Base-by-base conservation (phyloP, 2,888 invertebrate genomes). In the Tetropium fuscum region DNA sequence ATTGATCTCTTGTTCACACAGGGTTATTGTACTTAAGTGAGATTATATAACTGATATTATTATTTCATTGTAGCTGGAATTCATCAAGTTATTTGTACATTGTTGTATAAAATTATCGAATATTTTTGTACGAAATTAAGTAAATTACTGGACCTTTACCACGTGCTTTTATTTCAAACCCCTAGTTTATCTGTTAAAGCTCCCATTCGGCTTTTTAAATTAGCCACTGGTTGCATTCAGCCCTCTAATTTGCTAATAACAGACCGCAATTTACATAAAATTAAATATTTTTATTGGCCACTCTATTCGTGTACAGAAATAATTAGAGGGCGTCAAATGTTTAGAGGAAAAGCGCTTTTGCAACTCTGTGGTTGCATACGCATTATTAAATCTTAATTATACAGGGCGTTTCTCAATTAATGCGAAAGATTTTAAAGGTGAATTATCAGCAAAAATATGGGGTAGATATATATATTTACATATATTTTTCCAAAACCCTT, bases 71-170 rank as follows among this genome's bases (percentile, higher is more conserved):
- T 38, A 30, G 19, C 38, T 27, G 13, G n/a, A 40, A 51, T 40
- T n/a, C 7, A 40, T 19, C 8, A 25, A 10, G 49, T 40, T 32
- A 20, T 51, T 40, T 53, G 43, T 34, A 44, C 34, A 43, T 53
- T 53, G 51, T 69, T 70, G 68, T 70, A 66, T 63, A 73, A 71
- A 73, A 68, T 72, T 71, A 69, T 71, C 63, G 62, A 61, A 72
- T 74, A 74, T 75, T 75, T 75, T 75, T 75, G 71, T 75, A 75
- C 74, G 67, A 74, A 73, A 69, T 64, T 62, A 63, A 73, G 72
- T 73, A 74, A 71, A 73, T 69, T 72, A 65, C 63, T 65, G 57
- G 55, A 54, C 47, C 51, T 36, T 49, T 47, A 43, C 8, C 13
- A 3, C 5, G 3, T 41, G 43, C 11, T 58, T 53, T 47, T 38